These are phyloP conservation scores for Tichodroma muraria DNA, from an alignment of 2,113 vertebrate genomes.

Conservation along the genomic window DNA sequence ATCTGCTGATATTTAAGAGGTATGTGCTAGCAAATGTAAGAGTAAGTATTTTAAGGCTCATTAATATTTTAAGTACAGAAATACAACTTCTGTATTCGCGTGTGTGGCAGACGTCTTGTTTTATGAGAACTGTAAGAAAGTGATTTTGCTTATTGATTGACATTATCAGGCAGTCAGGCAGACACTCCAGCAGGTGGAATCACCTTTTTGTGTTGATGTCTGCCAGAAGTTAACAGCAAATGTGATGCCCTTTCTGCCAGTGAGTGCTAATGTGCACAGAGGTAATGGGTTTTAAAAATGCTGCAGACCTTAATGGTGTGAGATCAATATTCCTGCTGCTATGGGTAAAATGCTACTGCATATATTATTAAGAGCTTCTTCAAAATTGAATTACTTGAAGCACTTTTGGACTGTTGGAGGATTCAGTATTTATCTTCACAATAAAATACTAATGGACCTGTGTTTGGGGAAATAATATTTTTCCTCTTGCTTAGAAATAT, in stretches of 20 bases:
- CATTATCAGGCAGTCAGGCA: conserved; percentile 72
- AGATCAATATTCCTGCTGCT: conserved; percentile 76
- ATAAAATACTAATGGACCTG: conserved; percentile 62
- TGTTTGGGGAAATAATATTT: not conserved
- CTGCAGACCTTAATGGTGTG: conserved; percentile 69
- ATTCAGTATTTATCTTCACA: conserved; percentile 46
- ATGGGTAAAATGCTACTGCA: conserved; percentile 69
- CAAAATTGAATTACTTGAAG: conserved; percentile 55
- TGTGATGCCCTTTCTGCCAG: conserved; percentile 64
- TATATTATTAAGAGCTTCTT: conserved; percentile 73
- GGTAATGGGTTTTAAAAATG: conserved; percentile 73
- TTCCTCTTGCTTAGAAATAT: not conserved
- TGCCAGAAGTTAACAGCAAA: conserved; percentile 70
- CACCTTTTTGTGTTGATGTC: conserved; percentile 69
- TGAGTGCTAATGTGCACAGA: conserved; percentile 51
- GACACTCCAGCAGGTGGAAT: conserved; percentile 69
- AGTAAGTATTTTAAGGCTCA: not conserved
- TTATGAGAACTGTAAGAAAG: conserved; percentile 58
- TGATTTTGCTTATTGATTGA: conserved; percentile 75
- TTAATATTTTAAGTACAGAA: not conserved
- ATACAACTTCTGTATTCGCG: conserved; percentile 10
- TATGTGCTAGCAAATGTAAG: not conserved
- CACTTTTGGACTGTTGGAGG: conserved; percentile 40
- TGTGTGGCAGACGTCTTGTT: conserved; percentile 56
- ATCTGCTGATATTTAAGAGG: not conserved